Evolutionary conservation across 1,140 invertebrate genomes (phyloP), one percentile per base, ranked within the genome.

Genomic region (Meloidogyne floridensis): DNA sequence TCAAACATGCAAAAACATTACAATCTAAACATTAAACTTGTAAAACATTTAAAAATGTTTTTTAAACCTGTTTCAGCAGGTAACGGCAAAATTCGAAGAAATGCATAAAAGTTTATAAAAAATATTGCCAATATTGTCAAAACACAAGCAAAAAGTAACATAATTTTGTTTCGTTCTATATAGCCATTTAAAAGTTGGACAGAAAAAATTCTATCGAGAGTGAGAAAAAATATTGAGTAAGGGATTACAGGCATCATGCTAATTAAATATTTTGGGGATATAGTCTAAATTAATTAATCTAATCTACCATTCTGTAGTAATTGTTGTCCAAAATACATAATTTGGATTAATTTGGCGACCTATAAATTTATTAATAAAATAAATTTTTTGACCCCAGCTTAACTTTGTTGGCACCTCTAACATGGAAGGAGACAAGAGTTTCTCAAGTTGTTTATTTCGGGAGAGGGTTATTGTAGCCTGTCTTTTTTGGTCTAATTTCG

Each of bases 241-340:
- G 72, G 72, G 15, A 74, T 51, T 54, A 74, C 53, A n/a, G 72
- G 13, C 72, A 74, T 74, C 72, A 74, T 74, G 8, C 72, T 74
- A 53, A 0, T 4, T 6, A 15, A 32, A 15, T 4, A 51, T 18
- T 32, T 74, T 7, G 5, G 4, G 32, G 3, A 7, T 5, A 18
- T 53, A 20, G 1, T n/a, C 20, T 73, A 53, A 72, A 72, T n/a
- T 5, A 13, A 47, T 13, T 13, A 15, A n/a, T 73, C 13, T 51
- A 10, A 4, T 53, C 18, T 73, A 74, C 72, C 72, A 74, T 74
- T 74, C 43, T 15, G 72, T 74, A 5, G 53, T 74, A 1, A 74
- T 74, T 6, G 72, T 74, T 15, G 72, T 51, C 72, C 72, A 74
- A 8, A 74, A 74, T 54, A 74, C 43, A 4, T 7, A 6, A n/a